Evolutionary conservation across 1,140 invertebrate genomes (phyloP).

Genomic region (Drosophila ogumai): DNA sequence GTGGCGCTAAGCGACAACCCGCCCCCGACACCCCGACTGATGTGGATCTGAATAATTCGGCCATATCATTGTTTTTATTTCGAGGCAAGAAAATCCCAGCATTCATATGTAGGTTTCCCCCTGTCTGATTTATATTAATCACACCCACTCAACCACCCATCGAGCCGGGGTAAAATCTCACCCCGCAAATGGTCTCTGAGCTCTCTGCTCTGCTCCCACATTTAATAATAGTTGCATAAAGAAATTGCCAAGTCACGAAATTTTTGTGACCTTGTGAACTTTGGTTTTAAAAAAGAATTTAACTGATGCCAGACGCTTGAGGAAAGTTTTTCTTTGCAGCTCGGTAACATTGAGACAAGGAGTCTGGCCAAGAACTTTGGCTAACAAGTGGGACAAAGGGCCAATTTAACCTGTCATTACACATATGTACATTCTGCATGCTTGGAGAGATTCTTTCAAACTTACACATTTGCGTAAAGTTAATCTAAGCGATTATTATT

Average conservation of each 20-base stretch:
- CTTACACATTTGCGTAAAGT: neutral
- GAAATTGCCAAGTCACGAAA: slow-evolving; percentile 62
- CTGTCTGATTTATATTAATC: slow-evolving; percentile 28
- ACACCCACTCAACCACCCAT: slow-evolving; percentile 3
- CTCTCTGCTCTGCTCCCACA: slow-evolving; percentile 2
- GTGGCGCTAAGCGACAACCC: slow-evolving; percentile 49
- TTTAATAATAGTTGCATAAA: slow-evolving; percentile 54
- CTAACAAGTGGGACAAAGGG: slow-evolving; percentile 52
- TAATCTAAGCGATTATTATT: neutral
- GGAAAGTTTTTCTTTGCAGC: slow-evolving; percentile 59
- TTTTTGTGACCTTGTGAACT: slow-evolving; percentile 73
- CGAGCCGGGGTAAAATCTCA: neutral
- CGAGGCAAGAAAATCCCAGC: neutral
- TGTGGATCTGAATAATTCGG: slow-evolving; percentile 11
- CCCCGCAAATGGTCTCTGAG: neutral
- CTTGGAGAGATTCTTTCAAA: slow-evolving; percentile 10
- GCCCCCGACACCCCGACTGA: slow-evolving; percentile 23
- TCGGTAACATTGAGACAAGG: slow-evolving; percentile 43
- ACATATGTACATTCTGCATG: slow-evolving; percentile 10
- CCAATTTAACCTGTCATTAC: slow-evolving; percentile 50
- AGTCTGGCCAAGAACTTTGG: slow-evolving; percentile 55
- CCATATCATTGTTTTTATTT: slow-evolving; percentile 26
- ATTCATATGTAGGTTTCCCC: neutral
- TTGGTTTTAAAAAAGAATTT: slow-evolving; percentile 68
- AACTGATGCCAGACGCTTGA: slow-evolving; percentile 60